Conservation (phyloP, 2,888 invertebrate species). For the Amphimallon solstitiale region DNA sequence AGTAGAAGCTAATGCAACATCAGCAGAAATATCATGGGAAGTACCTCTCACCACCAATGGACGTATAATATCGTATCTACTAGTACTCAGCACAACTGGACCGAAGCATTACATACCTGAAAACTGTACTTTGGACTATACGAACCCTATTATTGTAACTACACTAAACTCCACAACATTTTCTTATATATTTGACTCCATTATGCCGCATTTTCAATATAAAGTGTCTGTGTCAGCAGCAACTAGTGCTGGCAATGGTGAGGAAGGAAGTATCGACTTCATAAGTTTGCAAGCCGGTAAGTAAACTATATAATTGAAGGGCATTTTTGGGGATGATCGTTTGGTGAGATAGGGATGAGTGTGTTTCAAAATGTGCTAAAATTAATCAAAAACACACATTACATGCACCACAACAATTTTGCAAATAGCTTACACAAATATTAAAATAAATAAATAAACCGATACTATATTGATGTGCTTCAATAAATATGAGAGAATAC, state of each 20-base stretch:
- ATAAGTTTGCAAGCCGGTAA: not conserved
- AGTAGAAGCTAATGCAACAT: too few relatives aligned
- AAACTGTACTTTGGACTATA: constrained; percentile 14
- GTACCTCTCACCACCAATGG: constrained; percentile 24
- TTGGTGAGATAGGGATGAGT: too few relatives aligned
- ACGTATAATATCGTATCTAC: constrained; percentile 22
- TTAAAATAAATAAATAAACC: too few relatives aligned
- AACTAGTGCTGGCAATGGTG: constrained; percentile 35
- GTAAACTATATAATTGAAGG: not conserved
- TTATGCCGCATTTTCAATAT: constrained; percentile 36
- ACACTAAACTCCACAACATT: constrained; percentile 3
- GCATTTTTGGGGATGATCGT: too few relatives aligned
- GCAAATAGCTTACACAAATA: too few relatives aligned
- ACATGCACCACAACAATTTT: too few relatives aligned
- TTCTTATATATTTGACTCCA: constrained; percentile 26
- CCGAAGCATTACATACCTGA: constrained; percentile 33
- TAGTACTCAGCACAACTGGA: constrained; percentile 22
- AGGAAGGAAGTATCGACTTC: not conserved
- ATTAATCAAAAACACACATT: too few relatives aligned
- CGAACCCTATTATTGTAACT: too few relatives aligned
- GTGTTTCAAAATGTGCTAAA: too few relatives aligned
- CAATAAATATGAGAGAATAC: too few relatives aligned
- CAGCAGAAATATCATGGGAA: too few relatives aligned
- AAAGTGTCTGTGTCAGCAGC: constrained; percentile 32
- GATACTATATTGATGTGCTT: too few relatives aligned